A percentile compares a stretch with the other conserved stretches of the same genome.
These are phyloP conservation scores for Choristoneura fumiferana DNA, from an alignment of 1,140 invertebrate species.

Conservation along the genomic window DNA sequence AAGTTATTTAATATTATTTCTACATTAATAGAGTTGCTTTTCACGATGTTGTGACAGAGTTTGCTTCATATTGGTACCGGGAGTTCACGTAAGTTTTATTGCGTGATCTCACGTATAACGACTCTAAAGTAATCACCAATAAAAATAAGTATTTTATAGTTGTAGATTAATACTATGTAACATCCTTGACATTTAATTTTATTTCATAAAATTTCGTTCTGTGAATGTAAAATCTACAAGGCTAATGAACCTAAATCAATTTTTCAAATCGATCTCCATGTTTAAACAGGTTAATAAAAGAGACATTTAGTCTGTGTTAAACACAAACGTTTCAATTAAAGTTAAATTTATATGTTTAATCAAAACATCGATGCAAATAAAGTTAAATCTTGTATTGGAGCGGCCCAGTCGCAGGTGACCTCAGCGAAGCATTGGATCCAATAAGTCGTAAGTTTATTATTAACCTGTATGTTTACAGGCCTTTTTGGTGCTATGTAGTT, in stretches of 20 bases:
- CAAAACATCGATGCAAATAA: slow-evolving; percentile 17
- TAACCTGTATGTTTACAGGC: background rate
- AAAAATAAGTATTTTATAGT: background rate
- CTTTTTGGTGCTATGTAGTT: slow-evolving; percentile 30
- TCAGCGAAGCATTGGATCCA: background rate
- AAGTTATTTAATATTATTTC: too few relatives aligned
- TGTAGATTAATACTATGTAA: background rate
- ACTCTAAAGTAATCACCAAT: background rate
- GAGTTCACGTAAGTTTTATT: too few relatives aligned
- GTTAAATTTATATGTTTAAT: slow-evolving; percentile 8
- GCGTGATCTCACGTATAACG: too few relatives aligned
- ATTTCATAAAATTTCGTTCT: background rate
- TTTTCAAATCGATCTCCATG: too few relatives aligned
- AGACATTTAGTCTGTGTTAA: too few relatives aligned
- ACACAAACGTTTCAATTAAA: slow-evolving; percentile 2
- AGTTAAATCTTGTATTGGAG: background rate
- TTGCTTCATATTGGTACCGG: too few relatives aligned
- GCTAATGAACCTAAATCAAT: background rate
- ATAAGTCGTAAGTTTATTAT: background rate
- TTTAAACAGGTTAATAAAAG: too few relatives aligned
- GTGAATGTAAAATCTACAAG: slow-evolving; percentile 9
- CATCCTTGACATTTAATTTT: background rate
- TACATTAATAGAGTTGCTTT: too few relatives aligned
- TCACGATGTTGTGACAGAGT: too few relatives aligned
- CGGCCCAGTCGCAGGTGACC: slow-evolving; percentile 2